Percentiles rank a stretch among this genome's conserved stretches.
Conservation (phyloP, 2,797 vertebrate genomes). For the Fistularia tabacaria region DNA sequence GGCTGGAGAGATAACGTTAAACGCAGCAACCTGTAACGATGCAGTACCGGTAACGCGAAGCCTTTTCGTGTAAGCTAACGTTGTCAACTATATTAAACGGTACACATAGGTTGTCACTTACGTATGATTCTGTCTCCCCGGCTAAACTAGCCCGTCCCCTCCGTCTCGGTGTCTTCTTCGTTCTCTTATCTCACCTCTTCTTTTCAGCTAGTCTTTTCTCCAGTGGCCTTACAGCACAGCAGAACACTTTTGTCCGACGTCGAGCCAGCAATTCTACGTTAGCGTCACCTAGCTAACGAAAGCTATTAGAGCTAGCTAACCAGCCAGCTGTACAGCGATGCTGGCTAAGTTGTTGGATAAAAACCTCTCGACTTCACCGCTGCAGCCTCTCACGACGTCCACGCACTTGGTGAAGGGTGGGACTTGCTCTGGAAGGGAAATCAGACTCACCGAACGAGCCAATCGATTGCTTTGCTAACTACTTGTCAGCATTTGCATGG, state of each 20-base stretch:
- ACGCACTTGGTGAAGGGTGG: conserved; percentile 63
- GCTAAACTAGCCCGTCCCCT: conserved; percentile 69
- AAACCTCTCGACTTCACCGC: conserved; percentile 42
- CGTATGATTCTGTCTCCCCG: conserved; percentile 62
- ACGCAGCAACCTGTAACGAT: no score
- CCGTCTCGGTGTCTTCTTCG: conserved; percentile 57
- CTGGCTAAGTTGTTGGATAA: conserved; percentile 49
- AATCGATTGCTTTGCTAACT: conserved; percentile 46
- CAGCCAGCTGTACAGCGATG: conserved; percentile 47
- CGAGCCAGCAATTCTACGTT: conserved; percentile 30
- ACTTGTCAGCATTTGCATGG: conserved; percentile 39
- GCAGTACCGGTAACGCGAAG: no score
- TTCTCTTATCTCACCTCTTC: conserved; percentile 63
- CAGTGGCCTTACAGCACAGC: conserved; percentile 23
- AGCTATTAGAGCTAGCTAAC: conserved; percentile 4
- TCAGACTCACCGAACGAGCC: conserved; percentile 22
- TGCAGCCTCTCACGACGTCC: conserved; percentile 57
- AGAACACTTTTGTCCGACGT: conserved; percentile 29
- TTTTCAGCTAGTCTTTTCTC: conserved; percentile 58
- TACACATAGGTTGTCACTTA: conserved; percentile 53
- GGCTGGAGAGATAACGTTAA: conserved; percentile 23
- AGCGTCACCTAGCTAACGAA: conserved; percentile 32
- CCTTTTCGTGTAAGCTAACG: not conserved
- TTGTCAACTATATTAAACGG: not conserved
- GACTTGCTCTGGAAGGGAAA: conserved; percentile 45